Percentiles rank a stretch among this genome's conserved stretches.
Conservation (phyloP, 2,113 vertebrate genomes). For the Tringa solitaria region DNA sequence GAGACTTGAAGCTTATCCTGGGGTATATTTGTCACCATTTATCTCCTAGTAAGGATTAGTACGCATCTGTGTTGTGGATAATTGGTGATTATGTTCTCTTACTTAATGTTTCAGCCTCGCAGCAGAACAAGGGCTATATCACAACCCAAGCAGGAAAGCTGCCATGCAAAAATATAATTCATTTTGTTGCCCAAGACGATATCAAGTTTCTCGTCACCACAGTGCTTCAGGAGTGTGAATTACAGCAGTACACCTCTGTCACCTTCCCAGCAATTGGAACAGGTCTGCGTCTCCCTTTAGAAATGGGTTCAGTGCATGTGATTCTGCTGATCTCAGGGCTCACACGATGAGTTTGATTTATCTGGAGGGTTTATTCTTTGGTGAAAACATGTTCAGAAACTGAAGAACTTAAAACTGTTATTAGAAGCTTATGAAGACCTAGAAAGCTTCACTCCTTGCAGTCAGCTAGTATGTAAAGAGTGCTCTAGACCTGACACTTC, state of each 20-base stretch:
- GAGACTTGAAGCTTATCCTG: neutral
- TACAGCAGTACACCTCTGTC: slow-evolving; percentile 70
- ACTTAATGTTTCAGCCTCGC: slow-evolving; percentile 68
- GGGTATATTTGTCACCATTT: neutral
- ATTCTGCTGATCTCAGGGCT: neutral
- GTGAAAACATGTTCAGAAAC: neutral
- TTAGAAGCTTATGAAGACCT: neutral
- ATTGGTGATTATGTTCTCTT: neutral
- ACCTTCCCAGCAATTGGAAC: slow-evolving; percentile 90
- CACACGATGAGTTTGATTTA: neutral
- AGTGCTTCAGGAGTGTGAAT: slow-evolving; percentile 78
- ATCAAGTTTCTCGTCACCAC: slow-evolving; percentile 52
- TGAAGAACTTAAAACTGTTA: neutral
- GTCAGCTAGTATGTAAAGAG: neutral
- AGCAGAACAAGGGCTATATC: slow-evolving; percentile 65
- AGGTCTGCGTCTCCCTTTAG: slow-evolving; percentile 72
- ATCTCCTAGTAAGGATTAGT: neutral
- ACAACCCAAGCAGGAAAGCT: slow-evolving; percentile 80
- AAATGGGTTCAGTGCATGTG: neutral
- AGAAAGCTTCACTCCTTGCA: neutral
- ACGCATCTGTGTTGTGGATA: neutral
- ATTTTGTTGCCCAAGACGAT: slow-evolving; percentile 65
- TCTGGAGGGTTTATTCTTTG: neutral
- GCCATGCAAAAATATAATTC: slow-evolving; percentile 84
- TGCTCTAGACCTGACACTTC: neutral